Evolutionary conservation across 2,888 invertebrate genomes (phyloP).

Genomic region (Papilio elwesi): DNA sequence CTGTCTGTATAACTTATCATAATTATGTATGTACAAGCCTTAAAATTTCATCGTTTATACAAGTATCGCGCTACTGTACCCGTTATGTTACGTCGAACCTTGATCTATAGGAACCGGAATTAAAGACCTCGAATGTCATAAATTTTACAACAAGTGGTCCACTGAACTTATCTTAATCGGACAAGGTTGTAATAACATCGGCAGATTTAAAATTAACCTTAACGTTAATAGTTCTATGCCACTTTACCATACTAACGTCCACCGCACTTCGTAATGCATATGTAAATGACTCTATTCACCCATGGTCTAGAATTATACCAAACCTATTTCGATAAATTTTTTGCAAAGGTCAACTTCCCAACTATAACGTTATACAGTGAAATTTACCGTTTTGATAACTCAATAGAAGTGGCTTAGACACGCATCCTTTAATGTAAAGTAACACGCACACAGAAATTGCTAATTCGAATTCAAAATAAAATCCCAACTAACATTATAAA

Average conservation of each 20-base stretch:
- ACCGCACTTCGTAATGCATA: neutral
- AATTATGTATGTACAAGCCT: too few species aligned
- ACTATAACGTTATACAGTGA: neutral
- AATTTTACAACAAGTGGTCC: conserved; percentile 9
- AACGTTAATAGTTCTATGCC: neutral
- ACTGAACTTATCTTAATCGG: conserved; percentile 25
- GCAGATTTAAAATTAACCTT: neutral
- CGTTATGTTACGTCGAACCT: conserved; percentile 2
- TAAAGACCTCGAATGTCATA: neutral
- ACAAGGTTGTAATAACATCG: conserved; percentile 8
- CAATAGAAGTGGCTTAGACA: too few species aligned
- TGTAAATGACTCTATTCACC: neutral
- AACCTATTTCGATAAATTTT: neutral
- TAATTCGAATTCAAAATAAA: too few species aligned
- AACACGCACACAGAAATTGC: too few species aligned
- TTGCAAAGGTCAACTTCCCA: neutral
- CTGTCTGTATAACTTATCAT: too few species aligned
- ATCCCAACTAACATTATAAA: too few species aligned
- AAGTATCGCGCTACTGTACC: too few species aligned
- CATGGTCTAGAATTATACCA: neutral
- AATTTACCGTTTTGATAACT: too few species aligned
- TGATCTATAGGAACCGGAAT: conserved; percentile 33
- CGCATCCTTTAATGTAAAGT: too few species aligned
- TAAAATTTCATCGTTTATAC: too few species aligned
- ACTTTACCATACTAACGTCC: neutral